These are phyloP conservation scores for Acrocephalus kingi DNA, from an alignment of 2,113 vertebrate species.

Conservation along the genomic window DNA sequence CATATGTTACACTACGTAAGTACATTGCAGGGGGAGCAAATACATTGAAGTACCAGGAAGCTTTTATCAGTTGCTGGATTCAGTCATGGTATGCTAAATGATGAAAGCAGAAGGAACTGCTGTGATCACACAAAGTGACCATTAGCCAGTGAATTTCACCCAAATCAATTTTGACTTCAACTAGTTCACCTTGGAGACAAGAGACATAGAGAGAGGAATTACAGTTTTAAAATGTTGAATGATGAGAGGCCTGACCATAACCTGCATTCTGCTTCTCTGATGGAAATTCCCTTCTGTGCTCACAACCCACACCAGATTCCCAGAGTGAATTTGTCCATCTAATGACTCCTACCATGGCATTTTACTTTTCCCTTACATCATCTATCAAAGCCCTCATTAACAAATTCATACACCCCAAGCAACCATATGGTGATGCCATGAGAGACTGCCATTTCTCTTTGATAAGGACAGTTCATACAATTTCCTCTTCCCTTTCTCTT, in stretches of 20 bases:
- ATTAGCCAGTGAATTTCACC: background rate
- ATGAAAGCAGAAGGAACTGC: background rate
- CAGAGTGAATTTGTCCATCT: background rate
- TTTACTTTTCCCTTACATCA: background rate
- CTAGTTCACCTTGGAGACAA: background rate
- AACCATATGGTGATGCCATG: accelerated
- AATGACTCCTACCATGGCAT: background rate
- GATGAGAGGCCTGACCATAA: background rate
- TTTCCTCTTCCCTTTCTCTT: background rate
- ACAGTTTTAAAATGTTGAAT: background rate
- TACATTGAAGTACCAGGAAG: background rate
- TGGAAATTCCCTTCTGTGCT: background rate
- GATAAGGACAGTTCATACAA: background rate
- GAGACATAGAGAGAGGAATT: background rate
- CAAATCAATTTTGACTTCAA: background rate
- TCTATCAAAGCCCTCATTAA: background rate
- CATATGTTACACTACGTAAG: background rate
- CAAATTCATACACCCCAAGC: background rate
- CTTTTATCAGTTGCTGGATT: background rate
- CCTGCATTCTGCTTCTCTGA: background rate
- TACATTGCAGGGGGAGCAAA: background rate
- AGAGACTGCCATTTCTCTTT: background rate
- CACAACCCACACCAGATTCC: background rate
- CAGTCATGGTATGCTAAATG: background rate
- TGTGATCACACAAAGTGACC: background rate